A percentile compares a stretch with the other conserved stretches of the same genome.
Evolutionary conservation across 2,797 vertebrate species (phyloP).

Genomic region (Amazona ochrocephala): DNA sequence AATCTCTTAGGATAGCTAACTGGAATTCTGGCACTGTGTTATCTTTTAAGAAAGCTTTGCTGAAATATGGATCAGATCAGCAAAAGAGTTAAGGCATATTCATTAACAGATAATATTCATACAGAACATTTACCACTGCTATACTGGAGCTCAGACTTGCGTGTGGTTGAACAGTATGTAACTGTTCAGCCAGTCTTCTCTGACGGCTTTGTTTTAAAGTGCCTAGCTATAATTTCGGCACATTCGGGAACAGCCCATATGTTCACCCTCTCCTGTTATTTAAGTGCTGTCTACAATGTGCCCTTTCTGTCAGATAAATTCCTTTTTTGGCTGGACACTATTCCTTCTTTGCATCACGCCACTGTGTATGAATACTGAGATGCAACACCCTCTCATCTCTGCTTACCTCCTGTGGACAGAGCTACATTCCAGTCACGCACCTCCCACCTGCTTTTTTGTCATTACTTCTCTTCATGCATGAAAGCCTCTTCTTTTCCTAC

Average conservation of each 20-base stretch:
- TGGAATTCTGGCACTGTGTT: not conserved
- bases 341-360: not conserved
- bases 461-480: constrained; percentile 24
- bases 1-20: not conserved
- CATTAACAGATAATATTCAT: not conserved
- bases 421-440: constrained; percentile 11
- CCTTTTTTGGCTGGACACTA: not conserved
- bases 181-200: not conserved
- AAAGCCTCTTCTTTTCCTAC: constrained; percentile 22
- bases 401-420: not conserved
- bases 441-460: not conserved
- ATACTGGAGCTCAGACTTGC: not conserved
- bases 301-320: not conserved
- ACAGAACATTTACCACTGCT: not conserved
- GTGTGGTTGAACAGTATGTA: not conserved
- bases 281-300: not conserved
- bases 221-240: rapidly evolving
- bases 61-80: constrained; percentile 3
- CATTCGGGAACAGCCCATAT: not conserved
- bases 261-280: not conserved
- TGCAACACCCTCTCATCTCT: not conserved
- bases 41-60: constrained; percentile 6
- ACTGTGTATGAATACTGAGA: not conserved
- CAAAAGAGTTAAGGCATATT: not conserved
- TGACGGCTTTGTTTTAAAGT: not conserved